Evolutionary conservation across 2,113 vertebrate species (phyloP), one percentile per base, ranked within the genome.

Genomic region (Nymphicus hollandicus): DNA sequence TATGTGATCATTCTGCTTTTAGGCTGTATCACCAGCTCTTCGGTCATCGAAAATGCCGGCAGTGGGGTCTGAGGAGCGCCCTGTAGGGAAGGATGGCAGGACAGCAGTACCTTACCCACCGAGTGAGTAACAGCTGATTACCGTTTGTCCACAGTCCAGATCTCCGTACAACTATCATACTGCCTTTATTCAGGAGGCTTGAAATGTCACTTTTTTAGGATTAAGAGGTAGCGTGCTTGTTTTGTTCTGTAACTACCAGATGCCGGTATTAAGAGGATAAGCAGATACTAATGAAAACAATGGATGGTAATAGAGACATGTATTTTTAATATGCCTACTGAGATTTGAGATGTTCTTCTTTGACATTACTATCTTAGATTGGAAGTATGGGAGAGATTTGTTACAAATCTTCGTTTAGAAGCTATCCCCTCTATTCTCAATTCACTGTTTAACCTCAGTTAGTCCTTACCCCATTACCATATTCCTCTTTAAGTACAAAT

Each of bases 61-160:
- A 3, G 98, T 97, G 53, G 98, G 98, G 70, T 96, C 97, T 35
- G 99, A 99, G 97, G 99, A 99, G 46, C 99, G 99, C 55, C 98
- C 98, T 55, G 93, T 98, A n/a, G 98, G 99, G 80, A 99, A 99
- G 97, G 99, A 99, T 63, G 98, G 98, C 35, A 98, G 99, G 97
- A 98, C 98, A 35, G 98, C 98, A 49, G 99, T 99, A 35, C 98
- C 99, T 28, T 99, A 99, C 94, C 99, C 99, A 81, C 99, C 99
- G 94, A 99, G 99, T 99, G 97, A 98, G 99, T 97, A 81, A 43
- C 46, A 35, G 8, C 9, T 22, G 33, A 14, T 69, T 5, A 11
- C 68, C 22, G 2, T 52, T 25, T 49, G 29, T 33, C 66, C 43
- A 6, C 35, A 39, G 47, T 18, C 50, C 28, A 61, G 25, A 18